These are phyloP conservation scores for Syrista parreyssii DNA, from an alignment of 2,888 invertebrate species.

Conservation along the genomic window DNA sequence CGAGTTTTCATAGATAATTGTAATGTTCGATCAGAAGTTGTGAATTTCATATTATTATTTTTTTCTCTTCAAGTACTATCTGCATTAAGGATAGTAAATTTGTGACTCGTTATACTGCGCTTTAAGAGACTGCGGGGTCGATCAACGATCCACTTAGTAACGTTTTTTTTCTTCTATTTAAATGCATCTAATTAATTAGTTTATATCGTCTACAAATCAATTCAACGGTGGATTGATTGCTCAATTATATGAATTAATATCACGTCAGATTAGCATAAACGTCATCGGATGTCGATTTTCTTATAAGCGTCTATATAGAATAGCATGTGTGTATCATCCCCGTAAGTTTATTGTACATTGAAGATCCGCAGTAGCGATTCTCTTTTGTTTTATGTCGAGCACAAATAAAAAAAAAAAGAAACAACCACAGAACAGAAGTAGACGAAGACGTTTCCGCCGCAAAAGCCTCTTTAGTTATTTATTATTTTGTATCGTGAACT, in stretches of 20 bases:
- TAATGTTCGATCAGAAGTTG: neutral
- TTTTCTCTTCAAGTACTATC: neutral
- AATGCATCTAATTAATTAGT: neutral
- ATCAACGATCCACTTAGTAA: neutral
- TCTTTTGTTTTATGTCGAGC: slow-evolving; percentile 26
- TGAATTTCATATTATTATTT: neutral
- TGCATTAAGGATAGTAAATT: neutral
- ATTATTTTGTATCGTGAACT: slow-evolving; percentile 26
- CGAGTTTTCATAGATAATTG: neutral
- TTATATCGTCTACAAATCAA: neutral
- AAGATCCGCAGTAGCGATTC: slow-evolving; percentile 30
- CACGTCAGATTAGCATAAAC: neutral
- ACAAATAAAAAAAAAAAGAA: slow-evolving; percentile 5
- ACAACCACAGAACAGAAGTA: slow-evolving; percentile 13
- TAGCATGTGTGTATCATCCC: slow-evolving; percentile 50
- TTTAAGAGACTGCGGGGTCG: neutral
- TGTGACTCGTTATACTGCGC: neutral
- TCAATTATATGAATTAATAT: neutral
- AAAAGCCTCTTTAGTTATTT: slow-evolving; percentile 26
- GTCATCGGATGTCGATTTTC: neutral
- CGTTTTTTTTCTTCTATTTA: neutral
- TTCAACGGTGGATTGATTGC: neutral
- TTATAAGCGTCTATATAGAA: slow-evolving; percentile 25
- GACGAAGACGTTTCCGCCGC: slow-evolving; percentile 6
- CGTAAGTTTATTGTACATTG: slow-evolving; percentile 44